Evolutionary conservation across 2,888 invertebrate genomes (phyloP).

Genomic region (Temnothorax unifasciatus): DNA sequence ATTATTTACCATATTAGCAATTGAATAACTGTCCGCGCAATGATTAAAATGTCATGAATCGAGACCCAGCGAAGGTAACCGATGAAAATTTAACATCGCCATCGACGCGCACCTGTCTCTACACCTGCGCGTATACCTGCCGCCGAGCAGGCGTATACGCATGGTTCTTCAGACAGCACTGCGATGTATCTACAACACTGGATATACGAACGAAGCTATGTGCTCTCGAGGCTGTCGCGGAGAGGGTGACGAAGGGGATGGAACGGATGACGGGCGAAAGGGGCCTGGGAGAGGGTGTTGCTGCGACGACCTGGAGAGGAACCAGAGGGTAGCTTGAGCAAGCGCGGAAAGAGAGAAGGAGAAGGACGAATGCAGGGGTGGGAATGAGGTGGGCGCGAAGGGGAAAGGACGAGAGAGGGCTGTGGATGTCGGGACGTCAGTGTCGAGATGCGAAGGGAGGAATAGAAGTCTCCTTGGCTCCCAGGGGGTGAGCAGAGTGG

Average conservation of each 20-base stretch:
- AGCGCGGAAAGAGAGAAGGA: constrained; percentile 63
- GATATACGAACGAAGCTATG: constrained; percentile 81
- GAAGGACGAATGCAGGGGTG: constrained; percentile 59
- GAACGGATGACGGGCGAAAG: constrained; percentile 64
- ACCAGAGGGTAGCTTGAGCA: constrained; percentile 64
- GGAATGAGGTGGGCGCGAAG: constrained; percentile 66
- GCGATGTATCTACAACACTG: constrained; percentile 84
- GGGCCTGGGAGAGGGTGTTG: constrained; percentile 64
- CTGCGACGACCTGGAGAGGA: constrained; percentile 75
- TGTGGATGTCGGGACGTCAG: constrained; percentile 83
- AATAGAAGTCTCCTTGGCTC: constrained; percentile 80
- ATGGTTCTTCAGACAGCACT: constrained; percentile 76
- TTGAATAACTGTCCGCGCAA: background rate
- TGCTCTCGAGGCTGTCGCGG: constrained; percentile 61
- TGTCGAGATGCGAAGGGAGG: constrained; percentile 82
- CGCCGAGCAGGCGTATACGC: constrained; percentile 55
- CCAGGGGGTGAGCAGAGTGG: constrained; percentile 81
- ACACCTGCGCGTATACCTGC: constrained; percentile 66
- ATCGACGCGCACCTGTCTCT: constrained; percentile 64
- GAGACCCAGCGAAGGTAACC: background rate
- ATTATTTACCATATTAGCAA: background rate
- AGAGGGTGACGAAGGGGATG: constrained; percentile 67
- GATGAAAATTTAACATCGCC: constrained; percentile 45
- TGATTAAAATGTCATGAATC: constrained; percentile 23
- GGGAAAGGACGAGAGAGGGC: constrained; percentile 59